Percentiles rank a stretch among this genome's conserved stretches.
Conservation (phyloP, 1,140 invertebrate genomes). For the Tachypleus tridentatus region DNA sequence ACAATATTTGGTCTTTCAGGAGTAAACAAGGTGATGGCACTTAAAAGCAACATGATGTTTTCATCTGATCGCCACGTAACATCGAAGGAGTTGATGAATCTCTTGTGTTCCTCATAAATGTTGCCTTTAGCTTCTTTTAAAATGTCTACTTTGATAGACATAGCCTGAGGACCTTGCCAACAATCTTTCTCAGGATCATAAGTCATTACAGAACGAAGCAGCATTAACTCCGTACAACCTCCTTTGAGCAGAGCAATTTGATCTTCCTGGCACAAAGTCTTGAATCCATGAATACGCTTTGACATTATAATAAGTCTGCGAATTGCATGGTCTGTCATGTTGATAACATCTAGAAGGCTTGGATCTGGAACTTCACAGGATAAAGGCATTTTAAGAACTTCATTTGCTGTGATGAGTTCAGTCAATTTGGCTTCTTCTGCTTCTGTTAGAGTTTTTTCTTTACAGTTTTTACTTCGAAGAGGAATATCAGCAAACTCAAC, state of each 20-base stretch:
- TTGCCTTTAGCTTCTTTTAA: conserved; percentile 75
- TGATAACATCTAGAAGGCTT: conserved; percentile 63
- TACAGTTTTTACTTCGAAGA: conserved; percentile 24
- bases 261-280: conserved; percentile 80
- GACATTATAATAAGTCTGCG: conserved; percentile 80
- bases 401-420: conserved; percentile 69
- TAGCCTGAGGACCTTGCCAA: conserved; percentile 47
- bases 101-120: conserved; percentile 67
- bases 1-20: conserved; percentile 64
- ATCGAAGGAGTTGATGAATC: conserved; percentile 67
- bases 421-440: conserved; percentile 66
- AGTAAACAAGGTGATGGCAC: conserved; percentile 77
- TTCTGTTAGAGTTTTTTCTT: conserved; percentile 59
- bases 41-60: conserved; percentile 75
- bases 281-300: conserved; percentile 75
- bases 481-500: conserved; percentile 58
- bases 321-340: conserved; percentile 81
- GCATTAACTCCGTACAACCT: conserved; percentile 82
- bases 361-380: conserved; percentile 11
- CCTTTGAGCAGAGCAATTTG: conserved; percentile 81
- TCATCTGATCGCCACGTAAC: conserved; percentile 65
- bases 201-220: conserved; percentile 70
- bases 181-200: conserved; percentile 70
- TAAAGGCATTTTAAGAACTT: conserved; percentile 64
- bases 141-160: conserved; percentile 60